Conservation (phyloP, 53 echinoderm and acorn worm genomes). For the Apostichopus leukothele region DNA sequence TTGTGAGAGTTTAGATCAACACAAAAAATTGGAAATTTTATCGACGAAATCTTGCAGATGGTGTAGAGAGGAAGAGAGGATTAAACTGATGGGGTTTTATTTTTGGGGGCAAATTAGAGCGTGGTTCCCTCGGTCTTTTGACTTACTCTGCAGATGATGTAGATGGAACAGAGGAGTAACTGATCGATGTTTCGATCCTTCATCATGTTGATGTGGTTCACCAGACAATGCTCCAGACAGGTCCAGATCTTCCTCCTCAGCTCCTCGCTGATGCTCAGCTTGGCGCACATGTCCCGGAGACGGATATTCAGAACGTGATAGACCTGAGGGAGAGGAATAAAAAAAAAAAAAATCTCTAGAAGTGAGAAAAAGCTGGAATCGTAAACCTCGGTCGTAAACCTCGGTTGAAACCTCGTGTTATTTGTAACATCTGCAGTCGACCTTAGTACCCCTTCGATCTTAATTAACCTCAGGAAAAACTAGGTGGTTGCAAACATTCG, state of each 20-base stretch:
- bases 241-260: slow-evolving; percentile 98
- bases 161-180: slow-evolving; percentile 89
- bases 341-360: no score
- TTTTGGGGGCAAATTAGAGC: no score
- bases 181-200: slow-evolving; percentile 89
- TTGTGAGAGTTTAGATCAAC: no score
- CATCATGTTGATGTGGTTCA: slow-evolving; percentile 84
- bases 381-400: neutral
- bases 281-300: slow-evolving; percentile 79
- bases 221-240: slow-evolving; percentile 87
- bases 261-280: slow-evolving; percentile 75
- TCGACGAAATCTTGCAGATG: neutral
- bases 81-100: no score
- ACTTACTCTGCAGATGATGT: slow-evolving; percentile 89
- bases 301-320: slow-evolving; percentile 93
- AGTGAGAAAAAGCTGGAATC: no score
- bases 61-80: no score
- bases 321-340: slow-evolving; percentile 48
- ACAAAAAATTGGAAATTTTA: neutral
- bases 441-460: no score
- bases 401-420: neutral
- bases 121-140: neutral
- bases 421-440: no score
- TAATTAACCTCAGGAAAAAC: no score
- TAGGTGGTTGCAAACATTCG: no score